phyloP scores from a whole-genome alignment of 2,113 vertebrate species.

The Macrotis lagotis region DNA sequence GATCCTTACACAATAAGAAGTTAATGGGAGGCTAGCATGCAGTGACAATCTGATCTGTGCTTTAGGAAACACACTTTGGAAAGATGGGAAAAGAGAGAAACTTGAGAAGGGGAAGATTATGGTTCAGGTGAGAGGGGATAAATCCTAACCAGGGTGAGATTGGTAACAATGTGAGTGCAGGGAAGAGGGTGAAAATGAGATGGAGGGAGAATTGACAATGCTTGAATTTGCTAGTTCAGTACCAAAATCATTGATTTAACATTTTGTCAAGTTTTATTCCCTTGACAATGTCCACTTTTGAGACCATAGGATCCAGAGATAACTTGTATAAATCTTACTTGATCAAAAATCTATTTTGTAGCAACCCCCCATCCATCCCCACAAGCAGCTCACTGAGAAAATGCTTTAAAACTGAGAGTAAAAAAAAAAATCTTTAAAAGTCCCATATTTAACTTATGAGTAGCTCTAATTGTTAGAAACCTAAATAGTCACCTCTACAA shows the following conservation, averaged over 20 bases:
- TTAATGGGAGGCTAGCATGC: not conserved
- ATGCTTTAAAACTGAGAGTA: not conserved
- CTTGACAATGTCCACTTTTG: not conserved
- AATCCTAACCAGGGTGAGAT: not conserved
- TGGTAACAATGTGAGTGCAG: not conserved
- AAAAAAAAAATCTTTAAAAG: not conserved
- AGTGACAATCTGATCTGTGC: not conserved
- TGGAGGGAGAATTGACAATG: not conserved
- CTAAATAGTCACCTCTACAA: not conserved
- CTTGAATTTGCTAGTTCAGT: not conserved
- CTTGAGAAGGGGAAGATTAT: not conserved
- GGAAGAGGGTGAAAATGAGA: not conserved
- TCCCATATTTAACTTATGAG: not conserved
- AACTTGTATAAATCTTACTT: not conserved
- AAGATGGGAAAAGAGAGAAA: not conserved
- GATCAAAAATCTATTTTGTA: not conserved
- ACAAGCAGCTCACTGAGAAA: not conserved
- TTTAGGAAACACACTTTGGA: not conserved
- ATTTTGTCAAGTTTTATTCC: not conserved
- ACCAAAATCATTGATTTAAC: not conserved
- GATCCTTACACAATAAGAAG: not conserved
- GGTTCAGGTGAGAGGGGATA: not conserved
- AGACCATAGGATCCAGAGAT: not conserved
- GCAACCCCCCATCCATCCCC: too few relatives aligned
- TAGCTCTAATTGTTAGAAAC: not conserved